Base-by-base conservation (phyloP, 2,888 invertebrate species). In the Aspidiotus destructor region DNA sequence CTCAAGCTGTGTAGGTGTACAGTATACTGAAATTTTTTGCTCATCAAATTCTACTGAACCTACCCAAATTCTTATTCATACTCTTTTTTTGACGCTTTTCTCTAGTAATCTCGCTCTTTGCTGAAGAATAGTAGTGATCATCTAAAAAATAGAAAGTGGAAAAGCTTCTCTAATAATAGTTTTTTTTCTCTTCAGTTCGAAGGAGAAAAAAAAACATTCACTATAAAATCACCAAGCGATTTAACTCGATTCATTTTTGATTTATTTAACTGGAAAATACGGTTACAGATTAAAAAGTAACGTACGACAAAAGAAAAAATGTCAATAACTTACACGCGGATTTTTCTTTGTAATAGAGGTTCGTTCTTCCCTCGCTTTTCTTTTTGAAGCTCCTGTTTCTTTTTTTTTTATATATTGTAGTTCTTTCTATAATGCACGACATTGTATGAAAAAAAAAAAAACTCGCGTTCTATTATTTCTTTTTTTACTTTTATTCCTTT, bases 261-360 rank as follows among this genome's bases (percentile, higher is more conserved):
- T 65, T 65, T 65, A 65, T 65, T 65, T 65, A 65, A 65, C 65
- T 65, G 65, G 57, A 65, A 65, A 65, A 65, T 65, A 58, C 65
- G 57, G 48, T 57, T 42, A 58, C 65, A 65, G 65, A 65, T 65
- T 65, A 65, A 65, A 64, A 65, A 65, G 65, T 58, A 65, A 58
- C 58, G 65, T 42, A 58, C 48, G 44, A 58, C 42, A 17, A 58
- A 58, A 58, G 42, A 48, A 65, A 65, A 65, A 65, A 65, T 65
- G 65, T 65, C 65, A 65, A 65, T 65, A 65, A 65, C 65, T 58
- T 58, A 65, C 44, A 65, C 44, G 5, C 57, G 28, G 64, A 57
- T 57, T 58, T 65, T 65, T 57, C 64, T 64, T 65, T 53, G 63
- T 52, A 48, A 63, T 52, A 41, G 63, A 53, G 63, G 41, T 63